Base-by-base conservation (phyloP, 1,140 invertebrate species). In the Steinernema feltiae region DNA sequence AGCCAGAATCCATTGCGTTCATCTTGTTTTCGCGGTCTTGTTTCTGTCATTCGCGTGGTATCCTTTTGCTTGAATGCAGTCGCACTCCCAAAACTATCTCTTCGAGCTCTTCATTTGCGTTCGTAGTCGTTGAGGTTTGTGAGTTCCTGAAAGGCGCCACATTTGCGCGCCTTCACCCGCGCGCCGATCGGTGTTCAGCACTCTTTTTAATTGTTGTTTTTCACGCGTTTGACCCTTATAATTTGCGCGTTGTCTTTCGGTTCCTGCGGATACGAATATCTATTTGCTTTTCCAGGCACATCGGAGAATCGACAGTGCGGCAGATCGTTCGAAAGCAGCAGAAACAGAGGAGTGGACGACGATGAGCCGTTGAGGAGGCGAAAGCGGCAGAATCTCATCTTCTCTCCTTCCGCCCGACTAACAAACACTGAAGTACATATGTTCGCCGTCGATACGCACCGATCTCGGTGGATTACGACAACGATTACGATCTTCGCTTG, bases 181-280 rank as follows among this genome's bases (percentile, higher is more conserved):
- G n/a, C n/a, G n/a, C n/a, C n/a, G n/a, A n/a, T n/a, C n/a, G n/a
- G n/a, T n/a, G n/a, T n/a, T n/a, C n/a, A n/a, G 41, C 53, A 63
- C 24, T 63, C 53, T 27, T 12, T 63, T 63, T 63, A 63, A 63
- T 63, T 63, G 53, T 63, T 63, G 53, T 63, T 63, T 63, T 63
- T 63, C 53, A 21, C 3, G 24, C 53, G 24, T 63, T 63, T 63
- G 53, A 63, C 53, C 53, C 53, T 63, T 63, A 63, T 63, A 63
- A 27, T 63, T 63, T 27, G 24, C 53, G 53, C 24, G 53, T 63
- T 12, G 12, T 63, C 53, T 12, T 63, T 63, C 24, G 12, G 24
- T 63, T 63, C 53, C 24, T 27, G 24, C 53, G 53, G 24, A 27
- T 27, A 27, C 53, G n/a, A 46, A 46, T 46, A 46, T n/a, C 7